Percentiles rank a stretch among this genome's conserved stretches.
phyloP scores from a whole-genome alignment of 2,888 invertebrate species.

The Carcina quercana region DNA sequence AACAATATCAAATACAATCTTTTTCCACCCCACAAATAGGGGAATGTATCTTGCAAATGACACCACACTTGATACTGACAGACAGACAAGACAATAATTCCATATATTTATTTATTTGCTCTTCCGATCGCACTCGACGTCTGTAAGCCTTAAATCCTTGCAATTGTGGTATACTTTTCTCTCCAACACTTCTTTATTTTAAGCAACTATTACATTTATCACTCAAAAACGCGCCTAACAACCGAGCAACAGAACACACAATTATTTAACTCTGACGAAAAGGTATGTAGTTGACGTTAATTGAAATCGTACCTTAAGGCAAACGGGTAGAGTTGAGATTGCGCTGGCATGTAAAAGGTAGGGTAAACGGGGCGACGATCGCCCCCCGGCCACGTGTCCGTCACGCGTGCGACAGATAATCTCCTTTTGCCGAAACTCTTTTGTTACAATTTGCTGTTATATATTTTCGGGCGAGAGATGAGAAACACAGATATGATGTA shows the following conservation, averaged over 20 bases:
- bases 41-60: constrained; percentile 57
- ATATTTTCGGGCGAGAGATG: constrained; percentile 53
- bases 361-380: constrained; percentile 51
- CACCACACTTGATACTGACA: constrained; percentile 39
- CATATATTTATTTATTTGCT: constrained; percentile 59
- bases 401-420: constrained; percentile 68
- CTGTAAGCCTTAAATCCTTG: constrained; percentile 67
- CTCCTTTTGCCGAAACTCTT: constrained; percentile 63
- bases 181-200: constrained; percentile 69
- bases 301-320: not conserved
- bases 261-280: constrained; percentile 22
- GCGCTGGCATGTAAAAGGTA: constrained; percentile 19
- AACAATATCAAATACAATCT: too few species aligned
- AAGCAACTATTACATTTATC: constrained; percentile 28
- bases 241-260: constrained; percentile 25
- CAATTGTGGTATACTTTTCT: constrained; percentile 73
- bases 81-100: constrained; percentile 37
- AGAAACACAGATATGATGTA: constrained; percentile 60
- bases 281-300: constrained; percentile 13
- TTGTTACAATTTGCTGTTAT: constrained; percentile 71
- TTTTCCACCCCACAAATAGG: too few species aligned
- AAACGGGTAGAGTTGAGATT: constrained; percentile 19
- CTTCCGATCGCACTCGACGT: constrained; percentile 63
- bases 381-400: constrained; percentile 52
- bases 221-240: constrained; percentile 22